Evolutionary conservation across 2,888 invertebrate species (phyloP), one percentile per base, ranked within the genome.

Genomic region (Archips xylosteana): DNA sequence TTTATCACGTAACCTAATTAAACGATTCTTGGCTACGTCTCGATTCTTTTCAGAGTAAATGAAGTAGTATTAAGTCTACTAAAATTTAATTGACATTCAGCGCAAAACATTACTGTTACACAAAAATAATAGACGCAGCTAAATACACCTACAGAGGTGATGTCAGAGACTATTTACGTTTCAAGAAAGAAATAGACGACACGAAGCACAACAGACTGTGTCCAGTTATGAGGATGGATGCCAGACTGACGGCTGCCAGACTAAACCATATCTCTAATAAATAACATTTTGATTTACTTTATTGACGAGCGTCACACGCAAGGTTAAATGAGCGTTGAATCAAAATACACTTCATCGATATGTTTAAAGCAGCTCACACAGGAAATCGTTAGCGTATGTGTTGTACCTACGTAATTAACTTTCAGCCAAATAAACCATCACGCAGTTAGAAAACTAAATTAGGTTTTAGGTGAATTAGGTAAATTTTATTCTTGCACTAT

Each of bases 131-230:
- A 73, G 80, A 81, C 83, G 80, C 75, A 66, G 75, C 77, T 84
- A 85, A 85, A 85, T 83, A 83, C 85, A 85, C 81, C 79, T 76
- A 86, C 82, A 79, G 76, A 74, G 79, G 78, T 82, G 82, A 82
- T 79, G 78, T 77, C 80, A 80, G 72, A 68, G 71, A n/a, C 71
- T 75, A 76, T 78, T 75, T 77, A 73, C 73, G 76, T 78, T 75
- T 65, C 57, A 76, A 70, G 73, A 74, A 74, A 62, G 73, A 63
- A 76, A 70, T 62, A 74, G 61, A 67, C 54, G 76, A 74, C 72
- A 71, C 69, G 63, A 45, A 70, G 54, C 67, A 61, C 63, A 65
- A 73, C 69, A 69, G 36, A 51, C 63, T 71, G 66, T 67, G 70
- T 45, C 42, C 49, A 57, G 66, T 32, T 71, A 61, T 32, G 61